phyloP scores from a whole-genome alignment of 1,140 invertebrate species.

The Drosophila arawakana region DNA sequence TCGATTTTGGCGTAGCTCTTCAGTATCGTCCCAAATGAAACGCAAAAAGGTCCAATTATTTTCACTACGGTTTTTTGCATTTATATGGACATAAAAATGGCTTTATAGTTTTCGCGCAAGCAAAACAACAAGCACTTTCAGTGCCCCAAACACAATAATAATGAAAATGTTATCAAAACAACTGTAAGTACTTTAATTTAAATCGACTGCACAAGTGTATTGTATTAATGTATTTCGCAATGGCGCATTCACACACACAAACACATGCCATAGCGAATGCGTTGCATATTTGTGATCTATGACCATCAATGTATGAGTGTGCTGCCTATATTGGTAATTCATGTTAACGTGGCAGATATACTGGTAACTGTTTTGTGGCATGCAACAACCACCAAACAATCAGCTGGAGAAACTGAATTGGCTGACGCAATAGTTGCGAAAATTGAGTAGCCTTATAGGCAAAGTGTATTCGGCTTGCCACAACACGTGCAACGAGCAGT shows the following conservation, averaged over 20 bases:
- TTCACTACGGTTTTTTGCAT: conserved; percentile 69
- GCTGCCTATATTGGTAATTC: conserved; percentile 25
- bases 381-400: conserved; percentile 32
- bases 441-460: conserved; percentile 32
- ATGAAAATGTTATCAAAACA: conserved; percentile 76
- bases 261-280: neutral
- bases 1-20: neutral
- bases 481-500: conserved; percentile 23
- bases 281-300: conserved; percentile 29
- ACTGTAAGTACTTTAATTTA: conserved; percentile 60
- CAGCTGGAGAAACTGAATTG: conserved; percentile 46
- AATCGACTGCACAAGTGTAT: conserved; percentile 8
- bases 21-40: conserved; percentile 80
- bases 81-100: conserved; percentile 83
- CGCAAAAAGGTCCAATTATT: conserved; percentile 77
- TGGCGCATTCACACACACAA: conserved; percentile 11
- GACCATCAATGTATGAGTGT: neutral
- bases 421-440: conserved; percentile 65
- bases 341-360: conserved; percentile 64
- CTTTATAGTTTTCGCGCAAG: conserved; percentile 79
- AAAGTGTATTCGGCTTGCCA: conserved; percentile 11
- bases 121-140: conserved; percentile 68
- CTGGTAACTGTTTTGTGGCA: conserved; percentile 48
- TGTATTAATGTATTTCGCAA: conserved; percentile 60
- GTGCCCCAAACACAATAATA: conserved; percentile 72